phyloP scores from a whole-genome alignment of 1,140 invertebrate species.

The Ostrea edulis region DNA sequence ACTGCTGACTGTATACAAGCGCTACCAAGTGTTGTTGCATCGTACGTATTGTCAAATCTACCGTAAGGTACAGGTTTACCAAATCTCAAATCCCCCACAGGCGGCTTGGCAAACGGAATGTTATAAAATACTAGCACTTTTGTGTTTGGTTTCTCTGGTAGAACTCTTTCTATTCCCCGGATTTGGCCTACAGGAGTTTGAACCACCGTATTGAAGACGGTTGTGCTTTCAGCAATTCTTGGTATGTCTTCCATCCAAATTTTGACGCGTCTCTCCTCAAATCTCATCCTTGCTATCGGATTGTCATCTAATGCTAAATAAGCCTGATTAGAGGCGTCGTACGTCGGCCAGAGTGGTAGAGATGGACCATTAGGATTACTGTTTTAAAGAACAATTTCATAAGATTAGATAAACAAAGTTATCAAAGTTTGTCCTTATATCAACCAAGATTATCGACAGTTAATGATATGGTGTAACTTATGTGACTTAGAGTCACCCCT shows the following conservation, averaged over 20 bases:
- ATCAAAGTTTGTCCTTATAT: too few species aligned
- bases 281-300: background rate
- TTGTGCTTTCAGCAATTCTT: background rate
- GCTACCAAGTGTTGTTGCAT: constrained; percentile 32
- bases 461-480: too few species aligned
- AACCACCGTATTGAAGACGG: background rate
- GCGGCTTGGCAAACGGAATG: constrained; percentile 53
- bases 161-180: background rate
- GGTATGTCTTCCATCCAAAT: constrained; percentile 38
- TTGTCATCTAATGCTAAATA: constrained; percentile 8
- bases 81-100: constrained; percentile 41
- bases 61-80: constrained; percentile 41
- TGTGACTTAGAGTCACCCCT: too few species aligned
- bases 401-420: too few species aligned
- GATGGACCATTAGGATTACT: background rate
- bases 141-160: background rate
- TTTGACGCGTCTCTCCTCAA: background rate
- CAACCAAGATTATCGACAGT: too few species aligned
- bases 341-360: constrained; percentile 50
- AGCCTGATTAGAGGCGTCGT: constrained; percentile 20
- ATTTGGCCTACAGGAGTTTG: constrained; percentile 6
- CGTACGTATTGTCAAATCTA: constrained; percentile 17
- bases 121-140: constrained; percentile 18
- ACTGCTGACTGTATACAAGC: constrained; percentile 29
- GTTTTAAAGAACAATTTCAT: background rate